These are phyloP conservation scores for Drosophila mimica DNA, from an alignment of 2,888 invertebrate species.

Conservation along the genomic window DNA sequence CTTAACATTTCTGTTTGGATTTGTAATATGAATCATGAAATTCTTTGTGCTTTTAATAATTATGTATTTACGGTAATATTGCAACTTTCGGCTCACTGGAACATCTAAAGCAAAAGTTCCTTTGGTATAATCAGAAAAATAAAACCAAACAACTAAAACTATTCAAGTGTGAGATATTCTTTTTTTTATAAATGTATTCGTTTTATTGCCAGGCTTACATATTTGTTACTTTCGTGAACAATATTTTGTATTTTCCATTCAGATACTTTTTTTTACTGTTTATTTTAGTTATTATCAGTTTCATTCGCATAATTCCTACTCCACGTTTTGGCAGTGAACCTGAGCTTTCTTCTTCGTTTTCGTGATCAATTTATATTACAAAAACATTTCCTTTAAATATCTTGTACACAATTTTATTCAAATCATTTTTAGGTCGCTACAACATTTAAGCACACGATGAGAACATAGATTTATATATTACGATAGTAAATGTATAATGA, in stretches of 20 bases:
- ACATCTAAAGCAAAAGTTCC: constrained; percentile 23
- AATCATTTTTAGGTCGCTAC: constrained; percentile 51
- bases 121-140: constrained; percentile 15
- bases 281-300: constrained; percentile 39
- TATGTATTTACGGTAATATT: constrained; percentile 49
- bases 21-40: constrained; percentile 38
- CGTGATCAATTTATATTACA: constrained; percentile 71
- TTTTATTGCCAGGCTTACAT: constrained; percentile 38
- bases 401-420: constrained; percentile 50
- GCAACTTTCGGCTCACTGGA: constrained; percentile 60
- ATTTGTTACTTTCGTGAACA: constrained; percentile 22
- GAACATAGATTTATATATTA: constrained; percentile 27
- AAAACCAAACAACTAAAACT: constrained; percentile 32
- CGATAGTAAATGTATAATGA: constrained; percentile 32
- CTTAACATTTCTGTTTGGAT: constrained; percentile 42
- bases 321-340: constrained; percentile 84
- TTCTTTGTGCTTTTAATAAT: constrained; percentile 49
- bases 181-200: constrained; percentile 10
- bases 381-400: constrained; percentile 53
- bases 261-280: constrained; percentile 33
- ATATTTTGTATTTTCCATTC: constrained; percentile 29
- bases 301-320: constrained; percentile 67
- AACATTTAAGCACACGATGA: constrained; percentile 59
- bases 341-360: constrained; percentile 80
- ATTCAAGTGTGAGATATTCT: constrained; percentile 9